Percentiles rank a stretch among this genome's conserved stretches.
phyloP scores from a whole-genome alignment of 2,797 vertebrate species.

The Arvicola amphibius region DNA sequence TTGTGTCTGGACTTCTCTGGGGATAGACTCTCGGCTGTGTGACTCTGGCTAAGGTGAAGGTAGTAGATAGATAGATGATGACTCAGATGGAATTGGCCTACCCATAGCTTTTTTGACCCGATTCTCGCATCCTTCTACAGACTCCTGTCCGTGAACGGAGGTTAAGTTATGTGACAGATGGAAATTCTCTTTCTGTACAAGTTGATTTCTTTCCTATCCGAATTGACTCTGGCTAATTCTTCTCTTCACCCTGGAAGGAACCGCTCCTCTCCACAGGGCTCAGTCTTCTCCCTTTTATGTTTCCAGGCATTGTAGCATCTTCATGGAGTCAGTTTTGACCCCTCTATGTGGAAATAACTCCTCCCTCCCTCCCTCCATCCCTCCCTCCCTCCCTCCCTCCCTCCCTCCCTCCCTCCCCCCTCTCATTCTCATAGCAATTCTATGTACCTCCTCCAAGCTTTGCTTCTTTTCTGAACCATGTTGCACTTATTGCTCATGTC shows the following conservation, averaged over 20 bases:
- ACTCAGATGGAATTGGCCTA: neutral
- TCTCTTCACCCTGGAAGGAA: neutral
- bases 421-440: neutral
- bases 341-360: neutral
- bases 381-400: neutral
- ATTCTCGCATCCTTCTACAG: neutral
- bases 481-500: rapidly evolving
- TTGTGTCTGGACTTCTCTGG: neutral
- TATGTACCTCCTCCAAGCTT: neutral
- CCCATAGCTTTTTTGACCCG: neutral
- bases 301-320: neutral
- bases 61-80: neutral
- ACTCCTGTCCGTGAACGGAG: neutral
- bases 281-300: neutral
- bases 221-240: neutral
- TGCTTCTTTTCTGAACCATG: neutral
- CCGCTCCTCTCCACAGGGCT: neutral
- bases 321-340: neutral
- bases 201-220: neutral
- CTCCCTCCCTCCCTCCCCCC: neutral
- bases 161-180: neutral
- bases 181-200: neutral
- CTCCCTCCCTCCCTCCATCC: neutral
- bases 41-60: neutral
- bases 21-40: neutral